These are phyloP conservation scores for Empidonax traillii DNA, from an alignment of 2,113 vertebrate species.

Conservation along the genomic window DNA sequence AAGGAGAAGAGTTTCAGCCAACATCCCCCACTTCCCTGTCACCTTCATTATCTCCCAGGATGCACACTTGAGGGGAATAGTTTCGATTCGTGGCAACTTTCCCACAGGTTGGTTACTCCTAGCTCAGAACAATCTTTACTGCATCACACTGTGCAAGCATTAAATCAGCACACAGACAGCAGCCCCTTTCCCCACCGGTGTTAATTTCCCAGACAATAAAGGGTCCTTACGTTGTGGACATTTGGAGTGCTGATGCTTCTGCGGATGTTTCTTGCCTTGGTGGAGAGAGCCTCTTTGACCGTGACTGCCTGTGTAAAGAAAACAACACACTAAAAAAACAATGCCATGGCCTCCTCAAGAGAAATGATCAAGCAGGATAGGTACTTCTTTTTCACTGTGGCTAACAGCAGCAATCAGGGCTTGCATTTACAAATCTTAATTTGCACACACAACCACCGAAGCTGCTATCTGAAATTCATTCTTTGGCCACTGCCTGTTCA, in stretches of 20 bases:
- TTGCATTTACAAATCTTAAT: neutral
- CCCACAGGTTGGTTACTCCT: neutral
- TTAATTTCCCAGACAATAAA: neutral
- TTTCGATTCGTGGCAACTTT: neutral
- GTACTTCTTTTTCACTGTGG: neutral
- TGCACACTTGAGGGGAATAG: rapidly evolving
- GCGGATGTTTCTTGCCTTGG: conserved; percentile 88
- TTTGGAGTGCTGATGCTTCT: conserved; percentile 94
- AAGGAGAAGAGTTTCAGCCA: neutral
- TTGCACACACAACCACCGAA: neutral
- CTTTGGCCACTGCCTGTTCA: neutral
- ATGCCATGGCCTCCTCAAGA: neutral
- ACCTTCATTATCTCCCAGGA: neutral
- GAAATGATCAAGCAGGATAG: neutral
- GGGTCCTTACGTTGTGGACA: conserved; percentile 85
- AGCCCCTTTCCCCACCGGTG: neutral
- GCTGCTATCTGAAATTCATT: neutral
- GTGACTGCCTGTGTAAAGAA: conserved; percentile 84
- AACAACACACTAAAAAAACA: neutral
- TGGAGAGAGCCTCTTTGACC: conserved; percentile 88
- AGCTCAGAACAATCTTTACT: neutral
- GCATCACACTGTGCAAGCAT: rapidly evolving
- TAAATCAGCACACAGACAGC: neutral
- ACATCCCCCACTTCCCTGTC: neutral
- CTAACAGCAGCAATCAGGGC: neutral